A percentile compares a stretch with the other conserved stretches of the same genome.
Conservation (phyloP, 37 sponge, comb jelly and placozoan species). For the Chondrosia reniformis region DNA sequence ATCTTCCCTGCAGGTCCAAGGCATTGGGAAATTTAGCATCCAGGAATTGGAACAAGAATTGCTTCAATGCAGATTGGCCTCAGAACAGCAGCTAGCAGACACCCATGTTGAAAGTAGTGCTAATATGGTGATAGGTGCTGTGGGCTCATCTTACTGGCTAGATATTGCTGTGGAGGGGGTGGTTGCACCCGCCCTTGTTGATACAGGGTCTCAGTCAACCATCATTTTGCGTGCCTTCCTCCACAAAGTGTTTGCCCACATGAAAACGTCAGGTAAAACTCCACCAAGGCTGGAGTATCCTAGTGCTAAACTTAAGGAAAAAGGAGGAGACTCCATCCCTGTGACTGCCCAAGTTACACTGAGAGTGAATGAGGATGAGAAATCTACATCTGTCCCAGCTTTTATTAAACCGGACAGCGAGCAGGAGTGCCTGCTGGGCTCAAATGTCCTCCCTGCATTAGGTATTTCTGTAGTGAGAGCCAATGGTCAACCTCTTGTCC, state of each 20-base stretch:
- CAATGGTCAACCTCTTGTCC: conserved; percentile 4
- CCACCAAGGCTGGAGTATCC: too few species aligned
- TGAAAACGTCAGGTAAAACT: neutral
- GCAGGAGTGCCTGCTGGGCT: conserved; percentile 30
- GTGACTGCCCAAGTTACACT: conserved; percentile 24
- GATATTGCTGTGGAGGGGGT: conserved; percentile 21
- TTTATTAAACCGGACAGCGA: conserved; percentile 38
- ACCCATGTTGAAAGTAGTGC: neutral
- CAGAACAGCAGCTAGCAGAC: too few species aligned
- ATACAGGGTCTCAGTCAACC: conserved; percentile 44
- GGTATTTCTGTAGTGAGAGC: neutral
- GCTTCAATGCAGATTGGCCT: too few species aligned
- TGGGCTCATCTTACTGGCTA: conserved; percentile 4
- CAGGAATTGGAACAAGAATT: too few species aligned
- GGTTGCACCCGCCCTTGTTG: conserved; percentile 8
- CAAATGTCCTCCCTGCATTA: conserved; percentile 23
- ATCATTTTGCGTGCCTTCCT: too few species aligned
- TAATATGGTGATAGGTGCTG: too few species aligned
- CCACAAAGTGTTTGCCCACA: too few species aligned
- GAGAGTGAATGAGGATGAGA: neutral
- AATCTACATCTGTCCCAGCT: conserved; percentile 10
- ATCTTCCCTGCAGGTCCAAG: too few species aligned
- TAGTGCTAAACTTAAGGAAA: too few species aligned
- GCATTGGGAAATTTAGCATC: too few species aligned
- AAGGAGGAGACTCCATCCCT: too few species aligned